Conservation (phyloP, 2,797 vertebrate genomes). For the Mycteria americana region DNA sequence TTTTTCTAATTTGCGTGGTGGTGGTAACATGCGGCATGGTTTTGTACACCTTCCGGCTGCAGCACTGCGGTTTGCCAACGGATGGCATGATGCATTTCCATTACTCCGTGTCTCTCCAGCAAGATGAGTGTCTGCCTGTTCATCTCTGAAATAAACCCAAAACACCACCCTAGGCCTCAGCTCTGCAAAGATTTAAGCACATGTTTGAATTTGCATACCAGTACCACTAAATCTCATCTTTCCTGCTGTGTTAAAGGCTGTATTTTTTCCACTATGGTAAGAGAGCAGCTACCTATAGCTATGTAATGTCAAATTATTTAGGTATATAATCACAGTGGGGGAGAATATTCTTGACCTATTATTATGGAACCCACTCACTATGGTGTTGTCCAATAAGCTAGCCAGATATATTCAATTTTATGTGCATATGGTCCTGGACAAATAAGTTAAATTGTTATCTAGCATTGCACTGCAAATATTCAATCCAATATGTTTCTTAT, state of each 20-base stretch:
- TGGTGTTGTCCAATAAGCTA: background rate
- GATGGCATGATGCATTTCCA: conserved; percentile 39
- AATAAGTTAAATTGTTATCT: background rate
- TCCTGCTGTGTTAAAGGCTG: background rate
- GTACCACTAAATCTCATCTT: background rate
- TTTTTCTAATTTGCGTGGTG: conserved; percentile 54
- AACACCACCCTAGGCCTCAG: background rate
- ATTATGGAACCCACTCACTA: background rate
- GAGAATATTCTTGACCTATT: background rate
- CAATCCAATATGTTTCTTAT: background rate
- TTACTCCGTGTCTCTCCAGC: background rate
- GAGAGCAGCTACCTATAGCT: background rate
- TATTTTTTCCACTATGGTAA: background rate
- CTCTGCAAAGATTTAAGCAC: background rate
- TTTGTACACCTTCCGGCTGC: conserved; percentile 36
- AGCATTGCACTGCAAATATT: background rate
- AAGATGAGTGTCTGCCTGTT: background rate
- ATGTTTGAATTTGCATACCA: background rate
- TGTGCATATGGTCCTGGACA: background rate
- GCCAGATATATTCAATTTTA: background rate
- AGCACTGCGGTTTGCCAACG: conserved; percentile 53
- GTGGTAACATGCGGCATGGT: background rate
- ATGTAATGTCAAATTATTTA: background rate
- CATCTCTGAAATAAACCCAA: background rate
- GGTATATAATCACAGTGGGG: background rate